Conservation (phyloP, 2,797 vertebrate genomes). For the Phoxinus dragarum region DNA sequence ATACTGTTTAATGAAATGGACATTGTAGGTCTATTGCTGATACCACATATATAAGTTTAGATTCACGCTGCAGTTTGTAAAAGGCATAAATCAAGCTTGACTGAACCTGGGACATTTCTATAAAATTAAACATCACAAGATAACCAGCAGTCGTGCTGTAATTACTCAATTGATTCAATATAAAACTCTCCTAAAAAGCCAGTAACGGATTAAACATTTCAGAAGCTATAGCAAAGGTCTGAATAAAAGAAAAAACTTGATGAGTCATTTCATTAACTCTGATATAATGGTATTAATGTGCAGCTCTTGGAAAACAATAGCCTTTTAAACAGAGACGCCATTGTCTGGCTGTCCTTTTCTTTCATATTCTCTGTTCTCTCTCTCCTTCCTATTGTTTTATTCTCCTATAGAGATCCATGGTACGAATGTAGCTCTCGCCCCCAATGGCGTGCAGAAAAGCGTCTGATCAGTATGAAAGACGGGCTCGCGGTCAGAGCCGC, state of each 20-base stretch:
- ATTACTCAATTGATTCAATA: background rate
- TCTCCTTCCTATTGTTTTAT: constrained; percentile 22
- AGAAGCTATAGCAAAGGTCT: background rate
- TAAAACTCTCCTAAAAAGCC: background rate
- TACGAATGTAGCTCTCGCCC: background rate
- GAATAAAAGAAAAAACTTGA: background rate
- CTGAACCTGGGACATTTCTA: background rate
- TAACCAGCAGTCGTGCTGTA: background rate
- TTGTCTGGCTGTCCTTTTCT: constrained; percentile 32
- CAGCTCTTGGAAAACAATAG: constrained; percentile 40
- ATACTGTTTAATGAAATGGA: background rate
- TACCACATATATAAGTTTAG: background rate
- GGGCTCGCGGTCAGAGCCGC: background rate
- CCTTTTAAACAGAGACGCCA: constrained; percentile 9
- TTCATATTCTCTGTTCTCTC: background rate
- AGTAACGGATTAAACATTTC: constrained; percentile 10
- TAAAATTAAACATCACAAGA: background rate
- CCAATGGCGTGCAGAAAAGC: constrained; percentile 6
- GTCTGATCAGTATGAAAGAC: constrained; percentile 16
- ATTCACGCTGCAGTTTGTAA: background rate
- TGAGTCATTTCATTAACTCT: constrained; percentile 50
- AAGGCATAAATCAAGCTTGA: background rate
- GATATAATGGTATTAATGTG: constrained; percentile 48
- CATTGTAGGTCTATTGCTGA: background rate
- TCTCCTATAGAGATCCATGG: constrained; percentile 13